phyloP scores from a whole-genome alignment of 2,113 vertebrate species.

The Ictalurus furcatus region DNA sequence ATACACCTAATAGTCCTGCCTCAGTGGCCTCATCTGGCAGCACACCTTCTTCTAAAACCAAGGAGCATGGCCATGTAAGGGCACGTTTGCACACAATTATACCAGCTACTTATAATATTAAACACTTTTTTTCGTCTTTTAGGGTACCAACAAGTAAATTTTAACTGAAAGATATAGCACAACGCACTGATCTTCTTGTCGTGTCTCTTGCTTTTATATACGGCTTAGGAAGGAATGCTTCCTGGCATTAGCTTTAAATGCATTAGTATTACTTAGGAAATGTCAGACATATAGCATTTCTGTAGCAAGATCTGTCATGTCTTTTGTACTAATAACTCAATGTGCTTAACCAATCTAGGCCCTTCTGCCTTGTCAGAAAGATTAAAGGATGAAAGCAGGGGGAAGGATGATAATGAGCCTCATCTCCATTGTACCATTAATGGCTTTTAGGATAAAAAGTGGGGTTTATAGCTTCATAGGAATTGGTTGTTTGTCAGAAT shows the following conservation, averaged over 20 bases:
- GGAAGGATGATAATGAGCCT: constrained; percentile 69
- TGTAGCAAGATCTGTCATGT: constrained; percentile 71
- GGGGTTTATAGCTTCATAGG: constrained; percentile 70
- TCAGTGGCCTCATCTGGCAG: constrained; percentile 98
- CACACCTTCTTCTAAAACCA: constrained; percentile 98
- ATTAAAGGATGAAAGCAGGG: constrained; percentile 70
- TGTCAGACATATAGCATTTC: constrained; percentile 75
- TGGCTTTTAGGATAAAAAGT: constrained; percentile 78
- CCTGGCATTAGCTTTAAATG: constrained; percentile 63
- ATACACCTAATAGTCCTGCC: constrained; percentile 94
- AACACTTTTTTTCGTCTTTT: not conserved
- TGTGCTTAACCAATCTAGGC: constrained; percentile 73
- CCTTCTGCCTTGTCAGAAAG: constrained; percentile 66
- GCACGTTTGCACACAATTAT: too few species aligned
- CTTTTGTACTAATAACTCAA: constrained; percentile 71
- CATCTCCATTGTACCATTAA: constrained; percentile 74
- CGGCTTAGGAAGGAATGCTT: constrained; percentile 71
- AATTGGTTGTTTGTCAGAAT: constrained; percentile 75
- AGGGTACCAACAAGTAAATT: not conserved
- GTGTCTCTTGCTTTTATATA: constrained; percentile 34
- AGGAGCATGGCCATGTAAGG: constrained; percentile 98
- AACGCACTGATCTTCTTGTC: not conserved
- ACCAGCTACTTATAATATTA: not conserved
- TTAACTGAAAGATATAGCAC: not conserved
- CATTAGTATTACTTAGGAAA: constrained; percentile 64